phyloP scores from a whole-genome alignment of 2,113 vertebrate species.

The Rhabdomys dilectus region DNA sequence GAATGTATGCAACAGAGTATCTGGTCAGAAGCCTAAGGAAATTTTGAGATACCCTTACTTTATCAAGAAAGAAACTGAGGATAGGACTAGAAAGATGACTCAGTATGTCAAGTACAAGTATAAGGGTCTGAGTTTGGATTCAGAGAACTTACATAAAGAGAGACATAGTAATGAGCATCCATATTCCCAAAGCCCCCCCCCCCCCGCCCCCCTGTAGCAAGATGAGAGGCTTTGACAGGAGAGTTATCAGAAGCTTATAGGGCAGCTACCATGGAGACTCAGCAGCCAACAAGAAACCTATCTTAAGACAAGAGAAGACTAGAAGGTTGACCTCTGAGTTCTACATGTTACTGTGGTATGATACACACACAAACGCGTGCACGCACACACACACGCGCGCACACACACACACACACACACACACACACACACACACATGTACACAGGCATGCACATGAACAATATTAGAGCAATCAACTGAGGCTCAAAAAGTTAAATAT shows the following conservation, averaged over 20 bases:
- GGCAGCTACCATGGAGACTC: not conserved
- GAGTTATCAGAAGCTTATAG: not conserved
- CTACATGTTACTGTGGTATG: not conserved
- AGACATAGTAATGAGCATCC: not conserved
- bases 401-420: not conserved
- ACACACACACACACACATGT: not conserved
- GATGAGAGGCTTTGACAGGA: not conserved
- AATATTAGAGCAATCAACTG: not conserved
- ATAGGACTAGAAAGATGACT: not conserved
- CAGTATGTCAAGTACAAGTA: not conserved
- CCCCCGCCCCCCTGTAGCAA: no score
- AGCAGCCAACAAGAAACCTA: not conserved
- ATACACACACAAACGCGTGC: not conserved
- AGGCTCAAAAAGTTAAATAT: not conserved
- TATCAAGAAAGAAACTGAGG: not conserved
- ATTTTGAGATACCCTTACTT: not conserved
- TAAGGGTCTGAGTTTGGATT: not conserved
- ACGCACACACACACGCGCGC: not conserved
- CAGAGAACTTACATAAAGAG: not conserved
- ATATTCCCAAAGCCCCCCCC: not conserved
- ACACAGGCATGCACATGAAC: not conserved
- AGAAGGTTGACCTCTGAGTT: not conserved
- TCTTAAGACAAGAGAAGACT: not conserved
- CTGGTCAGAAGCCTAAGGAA: not conserved
- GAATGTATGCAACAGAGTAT: not conserved